Conservation (phyloP, 2,113 vertebrate species). For the Odocoileus virginianus region DNA sequence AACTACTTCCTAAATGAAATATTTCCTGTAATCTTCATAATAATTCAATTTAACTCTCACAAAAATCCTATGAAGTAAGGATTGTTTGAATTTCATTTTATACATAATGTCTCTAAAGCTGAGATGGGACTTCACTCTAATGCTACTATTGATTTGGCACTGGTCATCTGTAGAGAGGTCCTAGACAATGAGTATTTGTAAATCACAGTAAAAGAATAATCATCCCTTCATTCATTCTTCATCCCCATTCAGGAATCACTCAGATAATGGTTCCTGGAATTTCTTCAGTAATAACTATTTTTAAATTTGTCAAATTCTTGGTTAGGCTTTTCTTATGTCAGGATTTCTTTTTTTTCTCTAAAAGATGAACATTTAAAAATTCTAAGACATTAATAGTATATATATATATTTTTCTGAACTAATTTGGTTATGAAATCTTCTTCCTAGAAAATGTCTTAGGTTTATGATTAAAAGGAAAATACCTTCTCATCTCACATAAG, state of each 20-base stretch:
- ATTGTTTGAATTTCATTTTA: not conserved
- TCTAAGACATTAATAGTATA: not conserved
- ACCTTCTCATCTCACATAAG: not conserved
- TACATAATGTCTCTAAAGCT: not conserved
- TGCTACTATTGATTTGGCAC: not conserved
- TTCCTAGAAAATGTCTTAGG: not conserved
- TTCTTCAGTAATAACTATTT: not conserved
- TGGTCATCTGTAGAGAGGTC: not conserved
- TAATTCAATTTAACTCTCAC: not conserved
- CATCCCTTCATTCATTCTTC: not conserved
- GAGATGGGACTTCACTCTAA: not conserved
- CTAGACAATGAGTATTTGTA: not conserved
- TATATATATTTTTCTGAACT: not conserved
- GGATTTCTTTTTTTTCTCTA: not conserved
- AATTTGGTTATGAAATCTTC: not conserved
- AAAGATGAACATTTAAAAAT: not conserved
- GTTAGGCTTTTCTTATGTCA: not conserved
- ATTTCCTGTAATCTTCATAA: conserved; percentile 7
- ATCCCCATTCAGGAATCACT: not conserved
- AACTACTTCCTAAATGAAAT: not conserved
- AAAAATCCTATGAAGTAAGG: not conserved
- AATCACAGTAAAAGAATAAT: not conserved
- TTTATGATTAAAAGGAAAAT: not conserved
- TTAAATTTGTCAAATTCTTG: not conserved
- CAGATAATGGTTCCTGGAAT: not conserved